Percentiles rank a stretch among this genome's conserved stretches.
These are phyloP conservation scores for Yponomeuta malinellus DNA, from an alignment of 2,888 invertebrate species.

Conservation along the genomic window DNA sequence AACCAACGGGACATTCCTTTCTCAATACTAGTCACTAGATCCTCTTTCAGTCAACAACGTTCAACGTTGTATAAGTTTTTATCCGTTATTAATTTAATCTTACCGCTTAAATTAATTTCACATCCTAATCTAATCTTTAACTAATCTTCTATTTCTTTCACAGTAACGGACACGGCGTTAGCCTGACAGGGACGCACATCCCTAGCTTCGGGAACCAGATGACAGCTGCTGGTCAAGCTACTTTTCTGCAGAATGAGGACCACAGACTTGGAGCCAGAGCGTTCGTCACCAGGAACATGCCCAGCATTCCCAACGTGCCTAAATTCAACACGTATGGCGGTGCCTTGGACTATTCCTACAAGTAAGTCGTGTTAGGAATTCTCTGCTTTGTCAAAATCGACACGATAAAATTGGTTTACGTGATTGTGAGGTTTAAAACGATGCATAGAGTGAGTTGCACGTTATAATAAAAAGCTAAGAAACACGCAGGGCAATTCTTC, in stretches of 20 bases:
- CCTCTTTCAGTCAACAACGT: no score
- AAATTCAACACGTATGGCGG: slow-evolving; percentile 49
- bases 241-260: slow-evolving; percentile 33
- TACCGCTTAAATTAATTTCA: not conserved
- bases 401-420: not conserved
- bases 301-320: slow-evolving; percentile 34
- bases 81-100: no score
- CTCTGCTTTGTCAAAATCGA: no score
- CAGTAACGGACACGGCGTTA: slow-evolving; percentile 42
- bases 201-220: slow-evolving; percentile 36
- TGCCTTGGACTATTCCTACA: slow-evolving; percentile 44
- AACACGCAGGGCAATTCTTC: no score
- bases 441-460: no score
- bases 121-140: not conserved
- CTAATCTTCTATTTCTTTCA: slow-evolving; percentile 17
- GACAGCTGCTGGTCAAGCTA: slow-evolving; percentile 36
- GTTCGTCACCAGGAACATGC: slow-evolving; percentile 41
- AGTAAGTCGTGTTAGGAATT: slow-evolving; percentile 30
- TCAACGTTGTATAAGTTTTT: no score
- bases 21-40: no score
- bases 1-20: no score
- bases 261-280: slow-evolving; percentile 45
- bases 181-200: slow-evolving; percentile 32
- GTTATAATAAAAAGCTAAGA: no score
- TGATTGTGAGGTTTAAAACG: not conserved